phyloP scores from a whole-genome alignment of 1,140 invertebrate genomes.

The Drosophila bocqueti region DNA sequence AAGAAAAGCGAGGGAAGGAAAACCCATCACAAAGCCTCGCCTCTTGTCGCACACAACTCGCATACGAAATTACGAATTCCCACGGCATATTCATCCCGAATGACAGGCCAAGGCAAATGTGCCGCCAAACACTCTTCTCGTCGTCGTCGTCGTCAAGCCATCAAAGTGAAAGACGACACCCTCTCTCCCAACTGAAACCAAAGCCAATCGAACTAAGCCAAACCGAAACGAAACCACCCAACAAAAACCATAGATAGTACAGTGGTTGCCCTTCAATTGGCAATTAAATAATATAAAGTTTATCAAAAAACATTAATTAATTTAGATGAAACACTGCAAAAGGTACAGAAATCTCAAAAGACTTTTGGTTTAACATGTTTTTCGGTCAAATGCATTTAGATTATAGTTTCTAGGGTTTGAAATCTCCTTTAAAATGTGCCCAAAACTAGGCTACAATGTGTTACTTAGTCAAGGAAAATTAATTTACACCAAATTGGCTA shows the following conservation, averaged over 20 bases:
- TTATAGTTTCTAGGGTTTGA: too few species aligned
- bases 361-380: too few species aligned
- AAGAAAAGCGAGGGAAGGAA: constrained; percentile 7
- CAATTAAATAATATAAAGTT: neutral
- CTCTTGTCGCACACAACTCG: constrained; percentile 59
- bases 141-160: constrained; percentile 38
- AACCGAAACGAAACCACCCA: constrained; percentile 13
- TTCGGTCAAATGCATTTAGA: too few species aligned
- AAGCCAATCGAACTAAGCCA: constrained; percentile 17
- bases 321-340: neutral
- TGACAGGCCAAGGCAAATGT: constrained; percentile 55
- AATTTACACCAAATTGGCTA: too few species aligned
- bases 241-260: constrained; percentile 25
- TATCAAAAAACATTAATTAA: neutral
- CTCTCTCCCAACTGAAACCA: constrained; percentile 11
- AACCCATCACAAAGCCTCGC: constrained; percentile 31
- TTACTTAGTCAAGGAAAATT: too few species aligned
- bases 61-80: constrained; percentile 80
- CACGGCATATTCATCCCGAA: constrained; percentile 70
- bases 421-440: too few species aligned
- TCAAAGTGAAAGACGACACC: constrained; percentile 42
- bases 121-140: constrained; percentile 61
- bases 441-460: too few species aligned
- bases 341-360: neutral
- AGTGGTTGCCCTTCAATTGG: constrained; percentile 4